Evolutionary conservation across 2,888 invertebrate genomes (phyloP).

Genomic region (Folsomia candida): DNA sequence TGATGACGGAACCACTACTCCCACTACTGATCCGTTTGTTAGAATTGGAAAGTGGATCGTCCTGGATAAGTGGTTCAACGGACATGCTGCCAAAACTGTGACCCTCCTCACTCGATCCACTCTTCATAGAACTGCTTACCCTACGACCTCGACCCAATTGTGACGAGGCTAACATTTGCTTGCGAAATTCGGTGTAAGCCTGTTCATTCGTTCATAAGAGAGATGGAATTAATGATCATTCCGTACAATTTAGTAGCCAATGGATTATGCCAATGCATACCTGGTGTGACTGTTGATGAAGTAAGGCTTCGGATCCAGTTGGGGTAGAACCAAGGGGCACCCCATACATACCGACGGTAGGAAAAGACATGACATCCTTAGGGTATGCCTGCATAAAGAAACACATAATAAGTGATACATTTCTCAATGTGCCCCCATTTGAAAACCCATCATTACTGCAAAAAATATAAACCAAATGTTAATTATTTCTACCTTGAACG

Average conservation of each 20-base stretch:
- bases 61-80: too few species aligned
- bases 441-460: conserved; percentile 2
- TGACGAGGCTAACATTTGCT: conserved; percentile 67
- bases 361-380: conserved; percentile 64
- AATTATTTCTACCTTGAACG: background rate
- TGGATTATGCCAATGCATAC: too few species aligned
- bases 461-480: conserved; percentile 1
- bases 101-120: background rate
- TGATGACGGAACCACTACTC: conserved; percentile 45
- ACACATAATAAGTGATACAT: background rate
- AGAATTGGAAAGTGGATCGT: conserved; percentile 3
- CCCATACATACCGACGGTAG: conserved; percentile 57
- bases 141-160: conserved; percentile 59
- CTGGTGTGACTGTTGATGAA: conserved; percentile 64
- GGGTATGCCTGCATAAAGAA: conserved; percentile 62
- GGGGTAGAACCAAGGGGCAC: conserved; percentile 49
- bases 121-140: conserved; percentile 4
- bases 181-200: conserved; percentile 69
- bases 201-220: too few species aligned
- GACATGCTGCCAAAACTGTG: too few species aligned
- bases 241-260: too few species aligned
- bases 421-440: too few species aligned
- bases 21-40: conserved; percentile 29
- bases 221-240: too few species aligned
- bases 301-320: conserved; percentile 54